phyloP scores from a whole-genome alignment of 2,888 invertebrate genomes.

The Ennomos fuscantarius region DNA sequence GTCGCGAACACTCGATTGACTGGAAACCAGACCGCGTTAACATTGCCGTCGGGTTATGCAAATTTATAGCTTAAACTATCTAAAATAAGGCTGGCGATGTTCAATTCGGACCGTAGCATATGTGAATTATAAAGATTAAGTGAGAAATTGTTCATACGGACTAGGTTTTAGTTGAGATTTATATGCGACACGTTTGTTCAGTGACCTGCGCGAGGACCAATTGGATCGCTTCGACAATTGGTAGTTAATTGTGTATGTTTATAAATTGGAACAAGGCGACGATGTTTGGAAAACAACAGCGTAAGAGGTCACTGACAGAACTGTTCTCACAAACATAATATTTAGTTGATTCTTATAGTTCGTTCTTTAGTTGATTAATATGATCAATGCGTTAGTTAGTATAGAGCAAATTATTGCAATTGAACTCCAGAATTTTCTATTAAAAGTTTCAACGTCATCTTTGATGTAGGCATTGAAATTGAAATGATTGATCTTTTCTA shows the following conservation, averaged over 20 bases:
- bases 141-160: conserved; percentile 68
- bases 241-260: conserved; percentile 75
- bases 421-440: too few relatives aligned
- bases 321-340: too few relatives aligned
- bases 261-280: conserved; percentile 61
- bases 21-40: conserved; percentile 51
- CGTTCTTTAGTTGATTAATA: neutral
- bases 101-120: conserved; percentile 41
- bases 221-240: conserved; percentile 67
- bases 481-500: too few relatives aligned
- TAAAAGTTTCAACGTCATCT: too few relatives aligned
- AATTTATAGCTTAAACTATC: conserved; percentile 50
- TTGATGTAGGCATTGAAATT: too few relatives aligned
- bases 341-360: conserved; percentile 24
- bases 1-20: conserved; percentile 61
- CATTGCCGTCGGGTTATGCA: conserved; percentile 46
- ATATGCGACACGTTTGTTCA: conserved; percentile 61
- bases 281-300: conserved; percentile 63
- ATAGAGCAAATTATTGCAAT: too few relatives aligned
- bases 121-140: conserved; percentile 63
- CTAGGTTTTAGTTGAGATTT: conserved; percentile 77
- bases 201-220: conserved; percentile 54
- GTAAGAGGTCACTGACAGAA: conserved; percentile 33
- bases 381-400: too few relatives aligned
- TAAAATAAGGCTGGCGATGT: conserved; percentile 52